Base-by-base conservation (phyloP, 2,888 invertebrate species). In the Caenorhabditis wallacei region DNA sequence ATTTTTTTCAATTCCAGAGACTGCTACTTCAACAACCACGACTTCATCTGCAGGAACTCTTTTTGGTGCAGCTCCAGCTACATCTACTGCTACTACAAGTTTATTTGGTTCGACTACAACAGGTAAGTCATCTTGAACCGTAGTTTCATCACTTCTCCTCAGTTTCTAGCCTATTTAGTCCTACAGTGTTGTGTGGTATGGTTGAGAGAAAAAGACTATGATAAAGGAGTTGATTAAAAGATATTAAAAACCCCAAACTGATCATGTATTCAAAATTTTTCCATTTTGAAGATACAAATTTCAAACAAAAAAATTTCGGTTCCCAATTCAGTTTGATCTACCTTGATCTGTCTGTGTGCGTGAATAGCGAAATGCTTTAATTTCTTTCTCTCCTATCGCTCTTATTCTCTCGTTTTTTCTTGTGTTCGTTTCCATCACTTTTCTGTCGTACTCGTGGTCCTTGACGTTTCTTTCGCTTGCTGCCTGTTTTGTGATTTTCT, bases 21-120 rank as follows among this genome's bases (percentile, higher is more conserved):
- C 61, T 11, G 43, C 70, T 3, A 70, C 81, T 7, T 59, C 76
- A 3, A 71, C 82, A 0, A 82, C 76, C 0, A 48, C 71, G 5
- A 72, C 66, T 11, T 80, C 80, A 1, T 59, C 72, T 1, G 71
- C 72, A 16, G 80, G 80, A 48, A 80, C 66, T 20, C 63, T 78
- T 1, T 78, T 78, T 46, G 80, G 80, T 16, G 68, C 72, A 16
- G 61, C 72, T 1, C 61, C 72, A 16, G 24, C 68, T 22, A 46
- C 66, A 10, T 24, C 69, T 22, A 68, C 74, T 20, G 40, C 80
- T 8, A 51, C 71, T 26, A 56, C 80, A 5, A 72, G 80, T 20
- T 56, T 80, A 11, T 80, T 80, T 20, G 80, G 80, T 8, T 51
- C 80, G 1, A 48, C 72, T n/a, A 68, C 68, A 8, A 54, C 66